Evolutionary conservation across 2,888 invertebrate genomes (phyloP), one percentile per base, ranked within the genome.

Genomic region (Galerucella calmariensis): DNA sequence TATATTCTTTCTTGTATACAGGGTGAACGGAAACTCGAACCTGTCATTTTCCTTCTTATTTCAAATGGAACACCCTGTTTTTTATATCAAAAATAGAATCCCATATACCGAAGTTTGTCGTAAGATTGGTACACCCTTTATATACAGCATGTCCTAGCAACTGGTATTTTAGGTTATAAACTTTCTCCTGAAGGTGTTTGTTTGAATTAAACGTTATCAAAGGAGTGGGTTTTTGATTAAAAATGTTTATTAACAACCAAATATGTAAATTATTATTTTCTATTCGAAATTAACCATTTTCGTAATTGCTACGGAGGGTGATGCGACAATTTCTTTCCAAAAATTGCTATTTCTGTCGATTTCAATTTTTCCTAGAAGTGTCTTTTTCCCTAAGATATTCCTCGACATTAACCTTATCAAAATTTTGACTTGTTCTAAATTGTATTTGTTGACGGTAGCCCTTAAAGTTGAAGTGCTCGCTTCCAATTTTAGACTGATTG

Each of bases 401-500:
- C 91, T 93, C 77, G 91, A 91, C 16, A 92, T 91, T 48, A 93
- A 89, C 79, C 92, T 91, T 67, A 93, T 89, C 78, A 92, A 90
- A 80, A 93, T 90, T 83, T 91, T 92, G 77, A 92, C 90, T 84
- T 91, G 90, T 78, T 89, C 89, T 74, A 93, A 85, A 76, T 90
- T 92, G 24, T 90, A 91, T 81, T 91, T 91, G 84, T 90, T 91
- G 6, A 92, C 90, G 78, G 90, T 90, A 65, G 92, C 89, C 79
- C 90, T 89, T 27, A 93, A 90, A 27, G 90, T 91, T 0, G 93
- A 90, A 9, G 90, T 89, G 80, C 91, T 92, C 0, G 91, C 90
- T 81, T 93, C 92, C 89, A 94, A 92, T 86, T 93, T 92, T 81
- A 92, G 91, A n/a, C 94, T 93, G 74, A 94, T 92, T 4, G 94